phyloP scores from a whole-genome alignment of 2,113 vertebrate species.

The Vireo altiloquus region DNA sequence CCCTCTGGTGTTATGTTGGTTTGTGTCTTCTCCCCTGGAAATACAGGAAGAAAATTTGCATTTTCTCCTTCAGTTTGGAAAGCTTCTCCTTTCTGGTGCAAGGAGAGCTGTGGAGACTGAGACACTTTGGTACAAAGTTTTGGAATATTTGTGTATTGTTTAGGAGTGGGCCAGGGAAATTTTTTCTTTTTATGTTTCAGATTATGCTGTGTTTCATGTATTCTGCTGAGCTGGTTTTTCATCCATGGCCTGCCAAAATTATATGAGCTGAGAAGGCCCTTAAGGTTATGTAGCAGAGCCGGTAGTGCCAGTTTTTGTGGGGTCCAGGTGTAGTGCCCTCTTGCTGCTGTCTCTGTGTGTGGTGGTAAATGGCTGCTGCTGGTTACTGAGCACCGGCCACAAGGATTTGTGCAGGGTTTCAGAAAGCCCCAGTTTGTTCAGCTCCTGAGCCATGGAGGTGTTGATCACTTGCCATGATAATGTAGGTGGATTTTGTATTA shows the following conservation, averaged over 20 bases:
- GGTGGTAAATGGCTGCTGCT: not conserved
- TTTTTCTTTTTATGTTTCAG: not conserved
- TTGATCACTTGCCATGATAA: not conserved
- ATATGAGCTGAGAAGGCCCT: not conserved
- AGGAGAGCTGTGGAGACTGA: not conserved
- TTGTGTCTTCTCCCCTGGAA: not conserved
- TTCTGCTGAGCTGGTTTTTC: not conserved
- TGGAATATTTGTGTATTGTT: not conserved
- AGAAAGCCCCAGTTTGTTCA: not conserved
- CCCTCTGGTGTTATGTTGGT: not conserved
- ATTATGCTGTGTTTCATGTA: not conserved
- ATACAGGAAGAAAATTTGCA: rapidly evolving
- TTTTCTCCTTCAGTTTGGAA: not conserved
- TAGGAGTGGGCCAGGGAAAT: not conserved
- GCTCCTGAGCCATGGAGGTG: not conserved
- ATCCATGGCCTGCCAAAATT: not conserved
- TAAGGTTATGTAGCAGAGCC: not conserved
- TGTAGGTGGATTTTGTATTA: not conserved
- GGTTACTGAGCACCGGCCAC: rapidly evolving
- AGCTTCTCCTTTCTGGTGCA: not conserved
- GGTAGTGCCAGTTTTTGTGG: not conserved
- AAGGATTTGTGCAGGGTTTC: not conserved
- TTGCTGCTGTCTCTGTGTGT: not conserved
- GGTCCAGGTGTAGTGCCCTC: not conserved
- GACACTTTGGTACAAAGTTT: not conserved